Evolutionary conservation across 2,888 invertebrate species (phyloP).

Genomic region (Nasonovia ribisnigri): DNA sequence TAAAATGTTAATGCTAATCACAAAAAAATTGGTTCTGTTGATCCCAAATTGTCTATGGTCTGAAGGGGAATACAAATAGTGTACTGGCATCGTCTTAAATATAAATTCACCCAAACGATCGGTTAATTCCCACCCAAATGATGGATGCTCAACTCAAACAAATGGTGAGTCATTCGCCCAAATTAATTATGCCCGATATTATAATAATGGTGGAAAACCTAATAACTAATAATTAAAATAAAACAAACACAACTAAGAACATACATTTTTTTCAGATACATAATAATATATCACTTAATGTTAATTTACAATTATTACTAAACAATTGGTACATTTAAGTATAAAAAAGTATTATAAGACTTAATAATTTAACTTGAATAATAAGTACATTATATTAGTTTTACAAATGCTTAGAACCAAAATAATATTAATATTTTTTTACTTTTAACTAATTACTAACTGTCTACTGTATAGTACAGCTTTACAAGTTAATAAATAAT

Average conservation of each 20-base stretch:
- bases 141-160: not conserved
- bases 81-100: not conserved
- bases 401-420: not conserved
- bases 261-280: not conserved
- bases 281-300: not conserved
- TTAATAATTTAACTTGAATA: not conserved
- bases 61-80: not conserved
- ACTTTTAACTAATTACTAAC: not conserved
- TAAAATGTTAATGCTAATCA: not conserved
- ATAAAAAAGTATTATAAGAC: not conserved
- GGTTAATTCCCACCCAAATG: not conserved
- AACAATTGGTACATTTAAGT: not conserved
- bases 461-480: not conserved
- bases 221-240: not conserved
- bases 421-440: not conserved
- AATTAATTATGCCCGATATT: not conserved
- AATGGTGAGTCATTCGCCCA: not conserved
- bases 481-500: not conserved
- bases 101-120: not conserved
- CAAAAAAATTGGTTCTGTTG: not conserved
- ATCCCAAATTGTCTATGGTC: not conserved
- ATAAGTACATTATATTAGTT: not conserved
- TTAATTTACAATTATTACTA: not conserved
- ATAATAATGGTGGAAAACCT: not conserved
- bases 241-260: not conserved